Evolutionary conservation across 2,888 invertebrate species (phyloP), one percentile per base, ranked within the genome.

Genomic region (Eupelmus urozonus): DNA sequence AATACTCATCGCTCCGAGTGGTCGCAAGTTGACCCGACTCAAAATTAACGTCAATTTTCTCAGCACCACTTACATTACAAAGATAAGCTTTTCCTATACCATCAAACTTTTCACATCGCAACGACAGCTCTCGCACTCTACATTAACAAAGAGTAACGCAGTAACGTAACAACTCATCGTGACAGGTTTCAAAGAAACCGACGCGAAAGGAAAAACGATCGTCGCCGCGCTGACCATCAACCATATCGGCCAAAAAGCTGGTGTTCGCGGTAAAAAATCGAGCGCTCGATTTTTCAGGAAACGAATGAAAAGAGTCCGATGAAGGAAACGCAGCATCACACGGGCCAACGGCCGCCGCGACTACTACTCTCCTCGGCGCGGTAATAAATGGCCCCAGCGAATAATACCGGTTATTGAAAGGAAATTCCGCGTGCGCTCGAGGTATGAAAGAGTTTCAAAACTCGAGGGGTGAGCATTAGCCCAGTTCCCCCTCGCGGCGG

Each of bases 401-500:
- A 85, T 84, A 84, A 86, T 85, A 85, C 83, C 81, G 81, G 81
- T 86, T 84, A 86, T 86, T 84, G 85, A 85, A 85, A 81, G 84
- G 81, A 84, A 84, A 85, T 82, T 82, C 79, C 77, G 53, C 59
- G 63, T 62, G 51, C 65, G 62, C 74, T 23, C 63, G 62, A 82
- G 82, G 82, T 82, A 81, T 80, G 82, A 81, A 81, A 79, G 82
- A 85, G 83, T 86, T 84, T 82, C 49, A 81, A 81, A 85, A 85
- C 82, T 85, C 77, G 67, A 60, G 76, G 13, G 40, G 23, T 49
- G 78, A 78, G 82, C 85, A 86, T 87, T 87, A 86, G 86, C 85
- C 86, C 83, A 86, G 84, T 87, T 87, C 83, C 73, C 29, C 57
- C 51, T 62, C 49, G 45, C 51, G 51, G 20, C 11, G 65, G 55